Base-by-base conservation (phyloP, 2,888 invertebrate species). In the Aleiodes alternator region DNA sequence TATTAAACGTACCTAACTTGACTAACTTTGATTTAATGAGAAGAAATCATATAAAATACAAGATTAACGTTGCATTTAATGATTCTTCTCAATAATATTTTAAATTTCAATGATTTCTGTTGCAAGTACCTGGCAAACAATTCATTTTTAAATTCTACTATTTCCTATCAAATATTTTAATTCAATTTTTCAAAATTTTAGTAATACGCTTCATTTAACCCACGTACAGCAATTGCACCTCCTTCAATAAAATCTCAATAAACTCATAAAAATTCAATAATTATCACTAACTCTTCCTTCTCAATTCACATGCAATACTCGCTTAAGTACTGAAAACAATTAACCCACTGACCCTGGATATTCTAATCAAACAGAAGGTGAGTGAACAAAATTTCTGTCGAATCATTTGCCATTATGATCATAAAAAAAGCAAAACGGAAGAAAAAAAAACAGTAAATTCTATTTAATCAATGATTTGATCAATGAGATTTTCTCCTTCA, bases 331-430 rank as follows among this genome's bases (percentile, higher is more conserved):
- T 31, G 34, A 29, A 23, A 29, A 38, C 14, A 11, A 56, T 56
- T 43, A 43, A 43, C 43, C 43, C 43, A 43, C 43, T 43, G 43
- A 43, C 43, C 43, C 7, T 43, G 43, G 43, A 43, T 59, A 53
- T 70, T 14, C 75, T 55, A 8, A 16, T 16, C 48, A 76, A 76
- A 70, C 68, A 55, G 64, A 57, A 76, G 79, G 79, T 79, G 61
- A 79, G 79, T 71, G 31, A 53, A 55, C 29, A 29, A 29, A 64
- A 66, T 7, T 5, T 14, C 56, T 66, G 50, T n/a, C 55, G 64
- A 50, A 51, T 57, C 43, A 43, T 23, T 51, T 43, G 16, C 51
- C 16, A 59, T 53, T 14, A 38, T 9, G 43, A 43, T 55, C n/a
- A 38, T 61, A 9, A 43, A 16, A n/a, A 12, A 66, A 69, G 57